phyloP scores from a whole-genome alignment of 2,113 vertebrate genomes.

The Anseranas semipalmata region DNA sequence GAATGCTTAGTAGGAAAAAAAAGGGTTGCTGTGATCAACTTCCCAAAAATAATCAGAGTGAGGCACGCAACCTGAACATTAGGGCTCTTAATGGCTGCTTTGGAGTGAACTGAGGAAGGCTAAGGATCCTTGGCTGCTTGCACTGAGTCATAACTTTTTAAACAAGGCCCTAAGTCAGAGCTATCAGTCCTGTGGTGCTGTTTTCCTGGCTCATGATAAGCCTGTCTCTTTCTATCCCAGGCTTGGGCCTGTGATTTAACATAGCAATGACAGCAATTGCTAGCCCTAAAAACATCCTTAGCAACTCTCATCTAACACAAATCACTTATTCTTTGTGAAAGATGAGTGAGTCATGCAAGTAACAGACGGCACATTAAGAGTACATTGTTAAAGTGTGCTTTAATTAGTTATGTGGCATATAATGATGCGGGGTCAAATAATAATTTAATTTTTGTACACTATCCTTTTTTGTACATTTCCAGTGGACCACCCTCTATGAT shows the following conservation, averaged over 20 bases:
- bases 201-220: constrained; percentile 84
- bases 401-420: constrained; percentile 87
- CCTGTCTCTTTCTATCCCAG: constrained; percentile 81
- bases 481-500: constrained; percentile 85
- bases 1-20: constrained; percentile 76
- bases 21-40: constrained; percentile 74
- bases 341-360: constrained; percentile 79
- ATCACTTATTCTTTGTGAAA: constrained; percentile 85
- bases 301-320: constrained; percentile 79
- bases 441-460: constrained; percentile 90
- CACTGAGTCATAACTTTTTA: constrained; percentile 81
- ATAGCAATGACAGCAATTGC: constrained; percentile 81
- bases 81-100: constrained; percentile 76
- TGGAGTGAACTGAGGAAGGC: constrained; percentile 66
- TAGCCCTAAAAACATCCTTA: constrained; percentile 80
- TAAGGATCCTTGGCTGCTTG: constrained; percentile 67
- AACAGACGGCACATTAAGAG: constrained; percentile 76
- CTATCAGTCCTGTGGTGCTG: constrained; percentile 76
- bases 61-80: constrained; percentile 85
- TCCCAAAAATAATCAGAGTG: constrained; percentile 77
- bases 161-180: constrained; percentile 85
- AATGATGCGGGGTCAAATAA: constrained; percentile 86
- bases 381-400: constrained; percentile 80
- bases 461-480: constrained; percentile 78
- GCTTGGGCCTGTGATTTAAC: constrained; percentile 80